Percentiles rank a stretch among this genome's conserved stretches.
Conservation (phyloP, 2,888 invertebrate genomes). For the Unio pictorum region DNA sequence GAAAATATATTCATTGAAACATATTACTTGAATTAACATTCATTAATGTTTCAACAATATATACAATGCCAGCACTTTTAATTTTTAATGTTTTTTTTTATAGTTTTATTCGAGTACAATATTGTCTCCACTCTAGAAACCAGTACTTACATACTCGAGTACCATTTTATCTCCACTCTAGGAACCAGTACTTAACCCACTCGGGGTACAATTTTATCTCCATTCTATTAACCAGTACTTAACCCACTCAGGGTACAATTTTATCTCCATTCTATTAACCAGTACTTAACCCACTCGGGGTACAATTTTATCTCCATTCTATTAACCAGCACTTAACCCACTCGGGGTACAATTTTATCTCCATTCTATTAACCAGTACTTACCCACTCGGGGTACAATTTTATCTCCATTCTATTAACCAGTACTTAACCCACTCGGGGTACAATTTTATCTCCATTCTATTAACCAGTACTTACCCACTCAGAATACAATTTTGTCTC, state of each 20-base stretch:
- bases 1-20: no score
- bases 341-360: constrained; percentile 69
- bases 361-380: constrained; percentile 31
- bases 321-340: constrained; percentile 68
- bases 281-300: no score
- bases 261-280: constrained; percentile 85
- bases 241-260: constrained; percentile 80
- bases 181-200: constrained; percentile 77
- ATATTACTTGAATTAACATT: no score
- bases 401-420: constrained; percentile 85
- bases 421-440: constrained; percentile 76
- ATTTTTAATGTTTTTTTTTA: no score
- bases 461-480: constrained; percentile 77
- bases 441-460: constrained; percentile 85
- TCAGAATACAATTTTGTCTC: constrained; percentile 85
- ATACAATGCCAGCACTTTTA: no score
- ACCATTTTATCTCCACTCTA: constrained; percentile 84
- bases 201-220: constrained; percentile 85
- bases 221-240: constrained; percentile 79
- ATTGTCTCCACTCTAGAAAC: no score
- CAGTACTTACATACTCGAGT: constrained; percentile 77
- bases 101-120: no score
- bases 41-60: no score
- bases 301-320: not conserved
- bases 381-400: constrained; percentile 80